Conservation (phyloP, 2,797 vertebrate species). For the Nyctibius grandis region DNA sequence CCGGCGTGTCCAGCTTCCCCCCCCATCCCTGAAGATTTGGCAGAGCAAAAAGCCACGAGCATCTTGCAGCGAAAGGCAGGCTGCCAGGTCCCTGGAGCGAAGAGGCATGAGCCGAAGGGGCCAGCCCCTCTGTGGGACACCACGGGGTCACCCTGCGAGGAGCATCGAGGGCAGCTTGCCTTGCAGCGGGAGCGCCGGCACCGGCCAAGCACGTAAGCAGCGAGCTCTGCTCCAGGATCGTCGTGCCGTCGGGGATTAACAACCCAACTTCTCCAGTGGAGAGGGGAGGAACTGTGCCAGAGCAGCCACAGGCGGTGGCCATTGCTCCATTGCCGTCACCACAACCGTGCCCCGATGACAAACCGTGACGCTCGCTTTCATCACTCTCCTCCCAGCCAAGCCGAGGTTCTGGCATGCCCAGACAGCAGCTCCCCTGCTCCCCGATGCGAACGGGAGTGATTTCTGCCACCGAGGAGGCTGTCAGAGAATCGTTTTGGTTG, state of each 20-base stretch:
- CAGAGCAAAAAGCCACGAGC: background rate
- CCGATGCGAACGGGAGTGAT: accelerated
- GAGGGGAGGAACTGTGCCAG: background rate
- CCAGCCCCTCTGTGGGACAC: background rate
- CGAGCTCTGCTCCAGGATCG: background rate
- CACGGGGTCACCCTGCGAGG: background rate
- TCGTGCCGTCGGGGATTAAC: accelerated
- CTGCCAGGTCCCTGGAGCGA: background rate
- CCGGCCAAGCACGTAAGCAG: background rate
- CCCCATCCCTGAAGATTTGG: background rate
- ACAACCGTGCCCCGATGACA: accelerated
- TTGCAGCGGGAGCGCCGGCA: background rate
- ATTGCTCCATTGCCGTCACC: background rate
- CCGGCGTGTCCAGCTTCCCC: background rate
- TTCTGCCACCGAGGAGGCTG: background rate
- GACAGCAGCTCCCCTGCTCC: background rate
- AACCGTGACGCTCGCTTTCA: accelerated
- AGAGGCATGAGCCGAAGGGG: background rate
- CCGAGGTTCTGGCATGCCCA: background rate
- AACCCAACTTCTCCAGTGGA: background rate
- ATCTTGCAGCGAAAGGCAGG: background rate
- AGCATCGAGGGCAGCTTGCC: background rate
- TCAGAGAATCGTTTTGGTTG: no score
- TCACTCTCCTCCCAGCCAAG: background rate
- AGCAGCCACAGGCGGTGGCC: accelerated